Conservation (phyloP, 2,113 vertebrate species). For the Lasiurus cinereus region DNA sequence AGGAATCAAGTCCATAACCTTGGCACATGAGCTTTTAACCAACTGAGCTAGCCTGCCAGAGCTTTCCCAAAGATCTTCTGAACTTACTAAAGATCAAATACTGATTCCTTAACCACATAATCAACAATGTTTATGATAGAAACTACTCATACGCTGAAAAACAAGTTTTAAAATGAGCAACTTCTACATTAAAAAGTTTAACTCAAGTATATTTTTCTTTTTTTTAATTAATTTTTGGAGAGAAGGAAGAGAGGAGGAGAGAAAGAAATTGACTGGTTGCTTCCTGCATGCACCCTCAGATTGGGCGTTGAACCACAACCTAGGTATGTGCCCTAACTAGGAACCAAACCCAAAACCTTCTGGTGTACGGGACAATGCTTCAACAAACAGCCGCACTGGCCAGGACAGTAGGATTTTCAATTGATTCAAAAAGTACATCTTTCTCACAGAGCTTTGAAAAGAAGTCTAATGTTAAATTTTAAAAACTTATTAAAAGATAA, state of each 20-base stretch:
- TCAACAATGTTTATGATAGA: background rate
- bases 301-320: no score
- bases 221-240: background rate
- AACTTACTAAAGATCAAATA: slow-evolving; percentile 9
- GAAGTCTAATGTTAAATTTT: background rate
- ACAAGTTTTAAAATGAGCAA: slow-evolving; percentile 37
- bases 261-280: background rate
- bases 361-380: background rate
- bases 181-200: slow-evolving; percentile 37
- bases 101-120: slow-evolving; percentile 33
- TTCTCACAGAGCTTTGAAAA: slow-evolving; percentile 43
- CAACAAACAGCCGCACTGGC: background rate
- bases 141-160: background rate
- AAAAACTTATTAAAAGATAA: slow-evolving; percentile 32
- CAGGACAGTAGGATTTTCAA: background rate
- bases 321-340: no score
- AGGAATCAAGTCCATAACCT: background rate
- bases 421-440: background rate
- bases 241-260: background rate
- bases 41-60: background rate
- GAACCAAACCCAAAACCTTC: background rate
- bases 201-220: slow-evolving; percentile 15
- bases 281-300: background rate
- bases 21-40: background rate
- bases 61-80: background rate